Evolutionary conservation across 2,113 vertebrate genomes (phyloP).

Genomic region (Tupaia chinensis): DNA sequence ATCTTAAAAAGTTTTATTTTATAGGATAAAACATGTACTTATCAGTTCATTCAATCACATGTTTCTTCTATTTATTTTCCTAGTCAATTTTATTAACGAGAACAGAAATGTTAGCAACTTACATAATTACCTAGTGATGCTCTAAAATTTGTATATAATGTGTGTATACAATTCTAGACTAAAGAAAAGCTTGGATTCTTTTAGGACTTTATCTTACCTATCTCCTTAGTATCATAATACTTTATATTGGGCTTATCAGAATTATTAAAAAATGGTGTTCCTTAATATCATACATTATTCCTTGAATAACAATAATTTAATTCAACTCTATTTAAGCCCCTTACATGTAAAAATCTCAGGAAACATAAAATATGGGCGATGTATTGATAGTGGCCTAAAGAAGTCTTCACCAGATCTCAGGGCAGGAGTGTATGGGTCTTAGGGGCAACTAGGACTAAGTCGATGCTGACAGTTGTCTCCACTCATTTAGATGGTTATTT

Average conservation of each 20-base stretch:
- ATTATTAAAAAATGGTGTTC: background rate
- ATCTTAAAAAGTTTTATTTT: background rate
- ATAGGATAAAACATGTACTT: background rate
- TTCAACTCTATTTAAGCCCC: background rate
- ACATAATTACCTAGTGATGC: background rate
- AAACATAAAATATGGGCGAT: background rate
- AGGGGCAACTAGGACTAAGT: background rate
- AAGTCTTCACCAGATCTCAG: background rate
- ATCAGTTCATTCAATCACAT: background rate
- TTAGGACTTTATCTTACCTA: background rate
- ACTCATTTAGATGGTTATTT: background rate
- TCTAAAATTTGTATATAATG: background rate
- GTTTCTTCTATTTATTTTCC: background rate
- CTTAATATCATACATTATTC: background rate
- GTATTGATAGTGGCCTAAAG: fast-evolving
- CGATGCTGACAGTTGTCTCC: background rate
- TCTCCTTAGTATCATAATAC: background rate
- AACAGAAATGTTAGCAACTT: background rate
- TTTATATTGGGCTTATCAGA: background rate
- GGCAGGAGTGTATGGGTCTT: background rate
- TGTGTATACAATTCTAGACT: background rate
- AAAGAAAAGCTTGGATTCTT: background rate
- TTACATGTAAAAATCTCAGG: background rate
- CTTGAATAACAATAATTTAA: background rate
- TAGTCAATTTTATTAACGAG: background rate